Conservation (phyloP, 92 coral and sea anemone genomes). For the Palythoa grandiflora region DNA sequence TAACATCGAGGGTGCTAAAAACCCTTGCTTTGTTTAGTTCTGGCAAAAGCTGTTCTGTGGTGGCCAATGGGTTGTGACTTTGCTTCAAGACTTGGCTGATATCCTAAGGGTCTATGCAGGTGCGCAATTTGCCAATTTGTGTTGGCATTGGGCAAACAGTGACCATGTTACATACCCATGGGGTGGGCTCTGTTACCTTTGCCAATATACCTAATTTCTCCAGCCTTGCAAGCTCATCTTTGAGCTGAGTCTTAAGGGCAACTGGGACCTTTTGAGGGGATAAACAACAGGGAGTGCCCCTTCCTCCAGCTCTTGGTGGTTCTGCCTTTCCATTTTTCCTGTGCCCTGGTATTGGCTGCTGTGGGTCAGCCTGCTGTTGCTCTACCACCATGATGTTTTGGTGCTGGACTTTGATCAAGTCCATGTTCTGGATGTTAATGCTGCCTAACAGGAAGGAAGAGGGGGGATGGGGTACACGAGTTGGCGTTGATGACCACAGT, state of each 20-base stretch:
- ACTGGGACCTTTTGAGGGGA: neutral
- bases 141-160: neutral
- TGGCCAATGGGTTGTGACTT: conserved; percentile 19
- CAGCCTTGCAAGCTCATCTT: conserved; percentile 38
- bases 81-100: neutral
- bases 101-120: neutral
- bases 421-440: conserved; percentile 46
- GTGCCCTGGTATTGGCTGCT: conserved; percentile 17
- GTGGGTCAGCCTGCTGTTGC: conserved; percentile 7
- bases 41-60: conserved; percentile 48
- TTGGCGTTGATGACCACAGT: conserved; percentile 40
- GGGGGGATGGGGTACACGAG: conserved; percentile 13
- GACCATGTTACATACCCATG: conserved; percentile 53
- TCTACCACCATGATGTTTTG: conserved; percentile 45
- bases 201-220: conserved; percentile 28
- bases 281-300: too few species aligned
- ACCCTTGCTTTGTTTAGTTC: conserved; percentile 41
- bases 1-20: conserved; percentile 3
- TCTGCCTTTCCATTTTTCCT: neutral
- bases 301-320: too few species aligned
- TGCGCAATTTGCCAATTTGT: conserved; percentile 27
- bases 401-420: conserved; percentile 44
- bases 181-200: conserved; percentile 36
- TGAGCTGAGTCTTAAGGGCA: conserved; percentile 29
- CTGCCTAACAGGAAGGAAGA: conserved; percentile 29